Evolutionary conservation across 2,113 vertebrate genomes (phyloP).

Genomic region (Chaetops frenatus): DNA sequence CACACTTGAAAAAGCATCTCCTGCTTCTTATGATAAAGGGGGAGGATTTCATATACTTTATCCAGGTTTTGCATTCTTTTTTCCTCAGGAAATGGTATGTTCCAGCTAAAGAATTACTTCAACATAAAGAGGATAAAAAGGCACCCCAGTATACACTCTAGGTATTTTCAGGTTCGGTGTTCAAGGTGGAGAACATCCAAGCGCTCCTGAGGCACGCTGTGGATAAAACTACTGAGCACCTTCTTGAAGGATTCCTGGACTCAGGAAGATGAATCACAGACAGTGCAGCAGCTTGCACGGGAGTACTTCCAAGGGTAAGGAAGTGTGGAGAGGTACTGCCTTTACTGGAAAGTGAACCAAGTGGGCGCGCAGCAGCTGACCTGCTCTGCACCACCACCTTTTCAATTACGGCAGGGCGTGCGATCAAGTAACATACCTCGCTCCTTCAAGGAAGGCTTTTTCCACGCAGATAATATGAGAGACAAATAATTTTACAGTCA

Average conservation of each 20-base stretch:
- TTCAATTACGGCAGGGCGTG: neutral
- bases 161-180: neutral
- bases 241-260: neutral
- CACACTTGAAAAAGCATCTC: accelerated
- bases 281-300: neutral
- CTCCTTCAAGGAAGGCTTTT: neutral
- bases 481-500: neutral
- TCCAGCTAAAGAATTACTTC: neutral
- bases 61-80: neutral
- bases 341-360: neutral
- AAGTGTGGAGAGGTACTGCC: neutral
- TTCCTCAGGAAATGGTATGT: accelerated
- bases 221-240: neutral
- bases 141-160: neutral
- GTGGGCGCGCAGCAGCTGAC: accelerated
- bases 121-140: neutral
- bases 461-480: neutral
- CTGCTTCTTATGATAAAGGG: neutral
- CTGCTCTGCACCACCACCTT: neutral
- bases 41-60: neutral
- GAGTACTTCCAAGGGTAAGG: neutral
- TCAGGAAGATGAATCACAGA: accelerated
- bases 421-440: neutral
- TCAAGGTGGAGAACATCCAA: neutral
- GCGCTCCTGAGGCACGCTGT: neutral